Percentiles rank a stretch among this genome's conserved stretches.
phyloP scores from a whole-genome alignment of 2,888 invertebrate species.

The Erpobdella octoculata region DNA sequence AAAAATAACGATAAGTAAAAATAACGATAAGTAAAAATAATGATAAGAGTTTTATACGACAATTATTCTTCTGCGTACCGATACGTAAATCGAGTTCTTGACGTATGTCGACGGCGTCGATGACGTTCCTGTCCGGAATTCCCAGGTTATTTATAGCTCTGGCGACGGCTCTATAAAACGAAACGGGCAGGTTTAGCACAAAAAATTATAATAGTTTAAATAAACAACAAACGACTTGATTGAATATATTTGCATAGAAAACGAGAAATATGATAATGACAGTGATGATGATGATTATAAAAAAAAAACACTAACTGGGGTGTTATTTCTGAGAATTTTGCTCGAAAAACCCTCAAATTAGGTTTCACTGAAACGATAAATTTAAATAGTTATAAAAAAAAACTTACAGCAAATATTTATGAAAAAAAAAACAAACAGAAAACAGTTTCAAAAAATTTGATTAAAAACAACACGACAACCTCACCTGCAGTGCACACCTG shows the following conservation, averaged over 20 bases:
- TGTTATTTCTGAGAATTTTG: slow-evolving; percentile 96
- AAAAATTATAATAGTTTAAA: too few relatives aligned
- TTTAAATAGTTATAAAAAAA: background rate
- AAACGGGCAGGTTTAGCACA: too few relatives aligned
- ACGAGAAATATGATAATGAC: background rate
- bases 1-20: too few relatives aligned
- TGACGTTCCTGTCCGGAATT: slow-evolving; percentile 70
- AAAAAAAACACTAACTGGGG: slow-evolving; percentile 52
- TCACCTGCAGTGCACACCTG: slow-evolving; percentile 67
- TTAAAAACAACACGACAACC: too few relatives aligned
- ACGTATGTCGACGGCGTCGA: slow-evolving; percentile 87
- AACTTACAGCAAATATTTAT: too few relatives aligned
- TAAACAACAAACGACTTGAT: too few relatives aligned
- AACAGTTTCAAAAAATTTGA: too few relatives aligned
- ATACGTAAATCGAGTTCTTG: slow-evolving; percentile 84
- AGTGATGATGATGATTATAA: background rate
- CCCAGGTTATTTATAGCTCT: slow-evolving; percentile 69
- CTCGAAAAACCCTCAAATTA: slow-evolving; percentile 58
- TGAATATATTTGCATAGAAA: background rate
- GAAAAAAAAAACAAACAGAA: too few relatives aligned
- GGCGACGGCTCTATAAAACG: slow-evolving; percentile 60
- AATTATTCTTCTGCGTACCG: too few relatives aligned
- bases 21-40: too few relatives aligned
- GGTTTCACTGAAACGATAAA: slow-evolving; percentile 49
- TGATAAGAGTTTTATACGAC: too few relatives aligned